phyloP scores from a whole-genome alignment of 2,113 vertebrate species.

The Astur gentilis region DNA sequence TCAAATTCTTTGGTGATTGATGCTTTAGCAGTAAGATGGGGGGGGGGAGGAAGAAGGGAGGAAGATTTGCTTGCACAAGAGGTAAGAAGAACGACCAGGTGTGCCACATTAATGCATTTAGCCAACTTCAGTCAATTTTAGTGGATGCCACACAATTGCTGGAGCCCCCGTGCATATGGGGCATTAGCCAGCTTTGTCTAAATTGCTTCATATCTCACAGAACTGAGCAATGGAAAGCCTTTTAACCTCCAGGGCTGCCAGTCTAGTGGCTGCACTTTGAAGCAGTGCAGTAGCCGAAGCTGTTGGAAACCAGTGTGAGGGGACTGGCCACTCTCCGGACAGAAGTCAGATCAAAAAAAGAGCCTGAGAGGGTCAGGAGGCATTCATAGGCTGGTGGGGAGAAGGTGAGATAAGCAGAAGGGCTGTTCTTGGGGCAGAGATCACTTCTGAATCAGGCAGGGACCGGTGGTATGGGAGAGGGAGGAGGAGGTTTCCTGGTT shows the following conservation, averaged over 20 bases:
- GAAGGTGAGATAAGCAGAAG: neutral
- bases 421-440: neutral
- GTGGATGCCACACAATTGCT: neutral
- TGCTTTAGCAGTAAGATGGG: neutral
- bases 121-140: neutral
- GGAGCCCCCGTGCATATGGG: neutral
- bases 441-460: neutral
- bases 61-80: neutral
- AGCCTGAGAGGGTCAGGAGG: neutral
- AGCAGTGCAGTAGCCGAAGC: neutral
- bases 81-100: neutral
- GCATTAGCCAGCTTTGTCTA: neutral
- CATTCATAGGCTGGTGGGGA: neutral
- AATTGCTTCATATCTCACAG: rapidly evolving
- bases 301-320: neutral
- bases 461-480: neutral
- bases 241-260: neutral
- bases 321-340: neutral
- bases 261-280: neutral
- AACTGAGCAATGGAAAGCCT: neutral
- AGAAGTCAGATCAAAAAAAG: neutral
- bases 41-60: neutral
- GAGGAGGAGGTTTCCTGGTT: neutral
- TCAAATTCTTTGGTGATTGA: neutral
- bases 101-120: neutral